Conservation (phyloP, 2,888 invertebrate species). For the Heliconius ismenius region DNA sequence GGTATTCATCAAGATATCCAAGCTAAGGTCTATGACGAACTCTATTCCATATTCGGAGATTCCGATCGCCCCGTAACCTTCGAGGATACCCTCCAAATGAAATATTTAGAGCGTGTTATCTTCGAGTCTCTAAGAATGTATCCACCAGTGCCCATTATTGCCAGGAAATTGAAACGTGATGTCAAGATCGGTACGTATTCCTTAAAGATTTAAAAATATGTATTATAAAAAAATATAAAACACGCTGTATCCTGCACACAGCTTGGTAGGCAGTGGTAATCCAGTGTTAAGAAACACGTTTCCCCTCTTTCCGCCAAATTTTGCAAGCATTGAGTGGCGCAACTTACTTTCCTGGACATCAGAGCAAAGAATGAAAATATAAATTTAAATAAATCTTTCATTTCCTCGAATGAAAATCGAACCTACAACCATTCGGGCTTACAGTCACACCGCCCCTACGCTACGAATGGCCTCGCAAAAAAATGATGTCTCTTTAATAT, state of each 20-base stretch:
- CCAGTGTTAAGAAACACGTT: too few relatives aligned
- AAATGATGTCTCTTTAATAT: not conserved
- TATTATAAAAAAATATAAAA: not conserved
- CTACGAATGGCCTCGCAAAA: too few relatives aligned
- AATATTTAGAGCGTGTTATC: slow-evolving; percentile 89
- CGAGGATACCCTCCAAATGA: slow-evolving; percentile 90
- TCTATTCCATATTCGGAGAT: slow-evolving; percentile 89
- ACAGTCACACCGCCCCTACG: too few relatives aligned
- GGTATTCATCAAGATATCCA: slow-evolving; percentile 92
- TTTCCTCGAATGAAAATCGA: too few relatives aligned
- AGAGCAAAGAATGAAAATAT: too few relatives aligned
- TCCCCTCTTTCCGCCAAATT: too few relatives aligned
- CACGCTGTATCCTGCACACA: too few relatives aligned
- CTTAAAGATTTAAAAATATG: not conserved
- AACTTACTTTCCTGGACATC: too few relatives aligned
- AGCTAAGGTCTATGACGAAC: slow-evolving; percentile 86
- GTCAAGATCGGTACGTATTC: slow-evolving; percentile 83
- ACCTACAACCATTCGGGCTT: too few relatives aligned
- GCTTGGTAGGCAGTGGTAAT: too few relatives aligned
- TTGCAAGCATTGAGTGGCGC: too few relatives aligned
- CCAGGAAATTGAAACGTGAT: slow-evolving; percentile 86
- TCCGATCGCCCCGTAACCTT: slow-evolving; percentile 89
- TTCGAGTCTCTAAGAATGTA: slow-evolving; percentile 89
- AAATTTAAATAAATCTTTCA: too few relatives aligned
- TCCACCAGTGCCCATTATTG: slow-evolving; percentile 90